These are phyloP conservation scores for Empidonax alnorum DNA, from an alignment of 2,113 vertebrate genomes.

Conservation along the genomic window DNA sequence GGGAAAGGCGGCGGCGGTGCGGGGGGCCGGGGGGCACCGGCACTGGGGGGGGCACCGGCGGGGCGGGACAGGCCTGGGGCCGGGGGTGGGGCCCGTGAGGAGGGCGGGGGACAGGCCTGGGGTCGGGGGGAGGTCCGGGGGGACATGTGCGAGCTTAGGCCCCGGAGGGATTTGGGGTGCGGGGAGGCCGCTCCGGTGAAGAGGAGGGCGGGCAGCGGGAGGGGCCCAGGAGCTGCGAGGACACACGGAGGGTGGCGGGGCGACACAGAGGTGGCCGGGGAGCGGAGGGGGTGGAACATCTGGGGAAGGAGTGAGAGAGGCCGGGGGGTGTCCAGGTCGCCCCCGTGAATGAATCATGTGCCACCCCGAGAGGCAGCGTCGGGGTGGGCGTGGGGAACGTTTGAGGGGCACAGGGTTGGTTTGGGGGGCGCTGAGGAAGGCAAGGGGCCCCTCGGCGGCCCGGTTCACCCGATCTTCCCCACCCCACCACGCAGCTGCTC, in stretches of 20 bases:
- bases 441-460: background rate
- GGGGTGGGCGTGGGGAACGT: background rate
- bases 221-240: background rate
- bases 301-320: background rate
- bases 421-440: background rate
- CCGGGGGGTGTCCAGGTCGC: no score
- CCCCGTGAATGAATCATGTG: no score
- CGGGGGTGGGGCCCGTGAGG: no score
- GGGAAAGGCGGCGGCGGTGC: no score
- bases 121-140: background rate
- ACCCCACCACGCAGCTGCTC: background rate
- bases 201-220: no score
- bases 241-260: background rate
- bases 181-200: background rate
- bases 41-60: no score
- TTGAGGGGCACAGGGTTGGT: rapidly evolving
- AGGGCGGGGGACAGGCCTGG: no score
- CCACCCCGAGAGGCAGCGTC: background rate
- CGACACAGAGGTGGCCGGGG: background rate
- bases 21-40: no score
- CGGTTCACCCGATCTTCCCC: background rate
- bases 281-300: background rate
- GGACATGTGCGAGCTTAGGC: background rate
- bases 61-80: no score
- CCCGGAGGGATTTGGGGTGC: no score